Evolutionary conservation across 2,113 vertebrate species (phyloP).

Genomic region (Orthonyx spaldingii): DNA sequence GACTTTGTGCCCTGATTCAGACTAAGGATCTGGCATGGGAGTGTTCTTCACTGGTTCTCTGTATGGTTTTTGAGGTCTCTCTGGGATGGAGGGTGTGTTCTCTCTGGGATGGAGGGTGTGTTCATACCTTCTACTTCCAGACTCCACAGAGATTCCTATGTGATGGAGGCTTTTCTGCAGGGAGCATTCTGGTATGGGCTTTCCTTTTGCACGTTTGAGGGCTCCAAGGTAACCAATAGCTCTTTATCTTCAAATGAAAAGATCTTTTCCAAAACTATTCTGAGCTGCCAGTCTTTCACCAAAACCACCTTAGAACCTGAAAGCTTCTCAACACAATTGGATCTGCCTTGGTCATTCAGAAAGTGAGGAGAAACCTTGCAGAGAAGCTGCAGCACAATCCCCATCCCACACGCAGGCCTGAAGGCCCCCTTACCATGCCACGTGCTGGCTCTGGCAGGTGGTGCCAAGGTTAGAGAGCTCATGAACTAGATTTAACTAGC

Average conservation of each 20-base stretch:
- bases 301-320: neutral
- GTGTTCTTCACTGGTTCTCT: neutral
- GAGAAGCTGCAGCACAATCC: neutral
- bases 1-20: neutral
- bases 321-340: neutral
- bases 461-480: neutral
- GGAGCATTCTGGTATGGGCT: neutral
- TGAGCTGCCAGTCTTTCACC: neutral
- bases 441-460: neutral
- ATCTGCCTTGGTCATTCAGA: neutral
- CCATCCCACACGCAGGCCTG: too few relatives aligned
- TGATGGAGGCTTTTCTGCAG: neutral
- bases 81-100: neutral
- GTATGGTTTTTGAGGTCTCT: neutral
- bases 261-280: neutral
- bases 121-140: neutral
- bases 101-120: neutral
- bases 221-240: neutral
- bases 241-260: neutral
- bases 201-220: neutral
- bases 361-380: neutral
- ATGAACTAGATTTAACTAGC: neutral
- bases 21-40: neutral
- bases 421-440: accelerated
- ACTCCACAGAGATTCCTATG: neutral